These are phyloP conservation scores for Oryzias curvinotus DNA, from an alignment of 2,113 vertebrate genomes.

Conservation along the genomic window DNA sequence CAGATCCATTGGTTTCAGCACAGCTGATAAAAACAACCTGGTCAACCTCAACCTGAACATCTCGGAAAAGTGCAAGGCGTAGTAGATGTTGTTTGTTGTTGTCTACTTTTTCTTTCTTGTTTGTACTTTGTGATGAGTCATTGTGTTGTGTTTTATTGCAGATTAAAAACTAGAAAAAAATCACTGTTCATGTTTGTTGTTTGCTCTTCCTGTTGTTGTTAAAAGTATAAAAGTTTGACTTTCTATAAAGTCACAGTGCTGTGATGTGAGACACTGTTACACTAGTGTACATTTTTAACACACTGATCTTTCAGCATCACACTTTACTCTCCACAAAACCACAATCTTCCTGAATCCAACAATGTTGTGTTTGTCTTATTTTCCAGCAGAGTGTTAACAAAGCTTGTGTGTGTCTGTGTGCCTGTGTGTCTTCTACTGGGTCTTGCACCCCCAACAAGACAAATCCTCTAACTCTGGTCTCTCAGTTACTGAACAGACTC, in stretches of 20 bases:
- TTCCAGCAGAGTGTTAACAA: constrained; percentile 1
- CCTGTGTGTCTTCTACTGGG: constrained; percentile 50
- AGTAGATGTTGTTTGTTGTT: no score
- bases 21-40: no score
- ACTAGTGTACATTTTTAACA: neutral
- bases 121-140: no score
- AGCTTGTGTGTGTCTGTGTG: constrained; percentile 42
- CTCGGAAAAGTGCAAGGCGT: no score
- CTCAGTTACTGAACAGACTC: neutral
- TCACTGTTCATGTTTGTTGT: constrained; percentile 56
- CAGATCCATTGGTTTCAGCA: no score
- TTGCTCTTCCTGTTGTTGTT: constrained; percentile 49
- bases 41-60: no score
- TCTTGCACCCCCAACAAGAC: constrained; percentile 37
- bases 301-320: neutral
- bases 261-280: neutral
- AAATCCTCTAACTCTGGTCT: neutral
- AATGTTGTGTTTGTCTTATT: neutral
- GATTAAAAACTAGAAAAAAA: no score
- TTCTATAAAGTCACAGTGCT: neutral
- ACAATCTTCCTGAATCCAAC: neutral
- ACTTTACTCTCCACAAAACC: neutral
- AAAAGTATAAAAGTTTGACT: constrained; percentile 8
- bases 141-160: no score
- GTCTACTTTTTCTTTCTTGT: no score